Base-by-base conservation (phyloP, 2,113 vertebrate species). In the Myrmecophaga tridactyla region DNA sequence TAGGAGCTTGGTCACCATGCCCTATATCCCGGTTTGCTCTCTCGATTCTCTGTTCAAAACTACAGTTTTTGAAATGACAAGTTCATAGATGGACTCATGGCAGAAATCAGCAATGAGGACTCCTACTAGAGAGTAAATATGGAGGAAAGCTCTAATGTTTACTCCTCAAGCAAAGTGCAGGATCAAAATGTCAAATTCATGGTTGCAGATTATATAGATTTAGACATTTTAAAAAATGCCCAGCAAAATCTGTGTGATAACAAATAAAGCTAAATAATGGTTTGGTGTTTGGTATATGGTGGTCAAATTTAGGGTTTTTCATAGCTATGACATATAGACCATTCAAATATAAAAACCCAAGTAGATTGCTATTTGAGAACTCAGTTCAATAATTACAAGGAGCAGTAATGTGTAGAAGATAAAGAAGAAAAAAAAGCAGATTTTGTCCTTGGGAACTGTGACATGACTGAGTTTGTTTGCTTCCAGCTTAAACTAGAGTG, bases 391-490 rank as follows among this genome's bases (percentile, higher is more conserved):
- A 81, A 43, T 51, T 96, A 31, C 51, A 94, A 69, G 4, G 43
- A 92, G 25, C 53, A 87, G 25, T 9, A 82, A 90, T 6, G 31
- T 90, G 2, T 43, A 90, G 23, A 69, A 62, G 58, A 90, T 56
- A 31, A 62, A 84, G n/a, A n/a, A n/a, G n/a, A 8, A 75, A n/a
- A 65, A 8, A 75, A 90, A 87, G 0, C 63, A 78, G 20, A 0
- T 43, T 93, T 62, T 69, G 12, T 75, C 53, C 80, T 92, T 96
- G 75, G 41, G 12, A 41, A 92, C 3, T 43, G 39, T 78, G 63
- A 90, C 58, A 96, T 23, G 39, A 92, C 10, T 75, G 27, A 56
- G 11, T 20, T 96, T 34, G 89, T 85, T 94, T 95, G 94, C 39
- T 41, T 65, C 34, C 56, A 86, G 73, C 3, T 96, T 96, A 93